Evolutionary conservation across 2,888 invertebrate genomes (phyloP).

Genomic region (Drosophila phalerata): DNA sequence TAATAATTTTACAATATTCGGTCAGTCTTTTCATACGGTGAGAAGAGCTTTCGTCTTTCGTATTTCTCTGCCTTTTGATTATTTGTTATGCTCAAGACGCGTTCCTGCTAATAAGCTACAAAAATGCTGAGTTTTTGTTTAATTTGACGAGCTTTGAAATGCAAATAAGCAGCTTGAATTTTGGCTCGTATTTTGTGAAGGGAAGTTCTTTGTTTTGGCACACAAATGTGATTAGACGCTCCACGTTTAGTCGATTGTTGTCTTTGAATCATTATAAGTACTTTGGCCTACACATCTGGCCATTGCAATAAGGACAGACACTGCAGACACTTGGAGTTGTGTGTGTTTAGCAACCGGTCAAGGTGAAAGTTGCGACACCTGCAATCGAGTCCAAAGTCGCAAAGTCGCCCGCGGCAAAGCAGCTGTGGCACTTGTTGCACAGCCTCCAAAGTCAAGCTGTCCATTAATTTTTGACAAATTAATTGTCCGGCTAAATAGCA

Average conservation of each 20-base stretch:
- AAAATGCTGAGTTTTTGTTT: conserved; percentile 58
- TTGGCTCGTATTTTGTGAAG: conserved; percentile 62
- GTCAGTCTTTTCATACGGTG: conserved; percentile 41
- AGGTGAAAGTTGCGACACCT: conserved; percentile 83
- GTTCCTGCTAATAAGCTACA: conserved; percentile 68
- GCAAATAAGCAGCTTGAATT: conserved; percentile 60
- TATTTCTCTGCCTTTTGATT: conserved; percentile 41
- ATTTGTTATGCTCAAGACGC: conserved; percentile 54
- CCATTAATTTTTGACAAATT: conserved; percentile 73
- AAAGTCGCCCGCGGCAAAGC: conserved; percentile 33
- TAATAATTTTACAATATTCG: conserved; percentile 44
- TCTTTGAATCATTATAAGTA: conserved; percentile 10
- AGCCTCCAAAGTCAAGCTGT: conserved; percentile 22
- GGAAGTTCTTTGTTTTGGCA: conserved; percentile 74
- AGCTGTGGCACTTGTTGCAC: conserved; percentile 32
- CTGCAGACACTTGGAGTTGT: conserved; percentile 16
- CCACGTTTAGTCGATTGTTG: conserved; percentile 48
- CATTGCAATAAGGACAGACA: conserved; percentile 45
- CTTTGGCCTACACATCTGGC: conserved; percentile 47
- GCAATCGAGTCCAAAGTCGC: conserved; percentile 52
- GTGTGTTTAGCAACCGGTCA: conserved; percentile 71
- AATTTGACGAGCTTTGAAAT: conserved; percentile 71
- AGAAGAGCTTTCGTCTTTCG: conserved; percentile 39
- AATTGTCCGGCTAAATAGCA: conserved; percentile 75
- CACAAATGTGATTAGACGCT: conserved; percentile 31